Conservation (phyloP, 2,888 invertebrate genomes). For the Aporophyla nigra region DNA sequence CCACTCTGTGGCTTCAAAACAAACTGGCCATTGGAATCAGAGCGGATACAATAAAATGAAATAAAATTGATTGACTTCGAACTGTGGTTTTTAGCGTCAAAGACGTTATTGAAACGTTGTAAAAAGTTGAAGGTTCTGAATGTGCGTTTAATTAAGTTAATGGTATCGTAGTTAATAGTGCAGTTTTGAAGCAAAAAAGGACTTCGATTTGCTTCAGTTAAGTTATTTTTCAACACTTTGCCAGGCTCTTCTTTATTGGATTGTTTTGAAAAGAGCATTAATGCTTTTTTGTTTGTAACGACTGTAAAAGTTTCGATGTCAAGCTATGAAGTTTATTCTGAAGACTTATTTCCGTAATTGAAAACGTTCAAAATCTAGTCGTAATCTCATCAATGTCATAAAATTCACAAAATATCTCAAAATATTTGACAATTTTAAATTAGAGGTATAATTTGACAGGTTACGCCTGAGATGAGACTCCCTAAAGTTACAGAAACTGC, state of each 20-base stretch:
- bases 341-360: no score
- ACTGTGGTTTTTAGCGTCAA: slow-evolving; percentile 41
- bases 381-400: no score
- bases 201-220: background rate
- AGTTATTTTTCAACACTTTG: background rate
- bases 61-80: slow-evolving; percentile 50
- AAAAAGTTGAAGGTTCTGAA: slow-evolving; percentile 24
- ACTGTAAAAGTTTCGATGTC: background rate
- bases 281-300: background rate
- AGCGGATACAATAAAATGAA: slow-evolving; percentile 64
- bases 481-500: no score
- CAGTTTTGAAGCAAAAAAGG: background rate
- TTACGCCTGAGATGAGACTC: no score
- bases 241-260: background rate
- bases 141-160: slow-evolving; percentile 36
- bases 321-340: background rate
- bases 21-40: slow-evolving; percentile 53
- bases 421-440: no score
- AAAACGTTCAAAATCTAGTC: no score
- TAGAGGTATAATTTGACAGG: no score
- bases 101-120: slow-evolving; percentile 24
- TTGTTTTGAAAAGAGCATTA: background rate
- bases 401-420: no score
- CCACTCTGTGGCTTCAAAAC: slow-evolving; percentile 46
- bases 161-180: background rate